Percentiles rank a stretch among this genome's conserved stretches.
Conservation (phyloP, 2,797 vertebrate species). For the Manis pentadactyla region DNA sequence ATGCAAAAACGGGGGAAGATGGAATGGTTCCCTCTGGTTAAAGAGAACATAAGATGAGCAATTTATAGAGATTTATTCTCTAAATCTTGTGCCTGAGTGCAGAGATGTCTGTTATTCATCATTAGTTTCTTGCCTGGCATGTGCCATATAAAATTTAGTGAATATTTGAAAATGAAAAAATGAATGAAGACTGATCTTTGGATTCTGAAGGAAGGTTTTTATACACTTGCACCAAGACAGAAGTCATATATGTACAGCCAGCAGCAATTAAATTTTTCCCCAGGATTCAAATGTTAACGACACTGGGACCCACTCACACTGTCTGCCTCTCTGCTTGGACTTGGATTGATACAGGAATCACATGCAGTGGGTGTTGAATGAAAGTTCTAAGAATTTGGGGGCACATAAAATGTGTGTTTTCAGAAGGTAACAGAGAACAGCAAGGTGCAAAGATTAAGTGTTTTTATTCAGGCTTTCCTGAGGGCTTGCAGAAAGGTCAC, state of each 20-base stretch:
- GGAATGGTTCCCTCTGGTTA: not conserved
- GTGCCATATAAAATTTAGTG: not conserved
- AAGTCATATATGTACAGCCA: not conserved
- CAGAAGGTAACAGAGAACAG: constrained; percentile 20
- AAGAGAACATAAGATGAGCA: not conserved
- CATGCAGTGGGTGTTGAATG: not conserved
- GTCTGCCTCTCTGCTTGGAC: not conserved
- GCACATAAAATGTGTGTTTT: not conserved
- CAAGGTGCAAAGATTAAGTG: constrained; percentile 42
- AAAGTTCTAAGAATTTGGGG: not conserved
- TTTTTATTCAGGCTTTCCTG: constrained; percentile 63
- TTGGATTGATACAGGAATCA: not conserved
- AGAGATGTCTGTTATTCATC: not conserved
- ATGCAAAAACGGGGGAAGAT: not conserved
- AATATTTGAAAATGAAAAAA: not conserved
- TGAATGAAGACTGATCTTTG: not conserved
- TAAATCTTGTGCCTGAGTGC: not conserved
- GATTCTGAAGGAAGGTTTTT: not conserved
- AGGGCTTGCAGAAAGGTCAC: constrained; percentile 63
- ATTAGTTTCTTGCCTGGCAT: not conserved
- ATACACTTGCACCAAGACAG: not conserved
- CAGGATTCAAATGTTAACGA: constrained; percentile 6
- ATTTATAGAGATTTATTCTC: not conserved
- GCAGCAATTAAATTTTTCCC: not conserved
- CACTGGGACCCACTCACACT: not conserved